Percentiles rank a stretch among this genome's conserved stretches.
phyloP scores from a whole-genome alignment of 2,113 vertebrate genomes.

The Mugil cephalus region DNA sequence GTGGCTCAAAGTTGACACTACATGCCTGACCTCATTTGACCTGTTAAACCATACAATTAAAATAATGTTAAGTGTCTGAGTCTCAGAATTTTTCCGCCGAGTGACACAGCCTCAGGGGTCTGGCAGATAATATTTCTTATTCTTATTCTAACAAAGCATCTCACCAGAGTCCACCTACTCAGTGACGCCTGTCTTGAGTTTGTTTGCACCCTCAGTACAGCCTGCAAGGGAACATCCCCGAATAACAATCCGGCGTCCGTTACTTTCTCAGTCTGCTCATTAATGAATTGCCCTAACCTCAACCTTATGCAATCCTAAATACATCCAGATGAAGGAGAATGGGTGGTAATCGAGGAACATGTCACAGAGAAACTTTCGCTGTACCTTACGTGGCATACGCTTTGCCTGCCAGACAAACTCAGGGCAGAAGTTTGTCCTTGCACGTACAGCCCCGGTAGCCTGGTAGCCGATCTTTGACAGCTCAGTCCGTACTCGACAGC shows the following conservation, averaged over 20 bases:
- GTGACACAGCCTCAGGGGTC: too few relatives aligned
- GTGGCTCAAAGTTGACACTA: conserved; percentile 1
- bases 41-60: too few relatives aligned
- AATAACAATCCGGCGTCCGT: neutral
- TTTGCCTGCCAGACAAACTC: neutral
- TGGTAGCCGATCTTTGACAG: conserved; percentile 60
- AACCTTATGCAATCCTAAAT: neutral
- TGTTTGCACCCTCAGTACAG: neutral
- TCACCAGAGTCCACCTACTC: neutral
- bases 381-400: neutral
- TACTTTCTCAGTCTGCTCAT: neutral
- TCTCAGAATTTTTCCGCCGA: too few relatives aligned
- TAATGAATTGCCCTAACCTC: fast-evolving
- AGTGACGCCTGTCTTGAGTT: fast-evolving
- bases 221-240: conserved; percentile 4
- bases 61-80: too few relatives aligned
- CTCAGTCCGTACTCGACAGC: conserved; percentile 20
- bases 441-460: neutral
- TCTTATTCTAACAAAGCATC: neutral
- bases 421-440: neutral
- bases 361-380: fast-evolving
- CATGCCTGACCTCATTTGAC: neutral
- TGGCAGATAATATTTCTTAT: too few relatives aligned
- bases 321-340: neutral
- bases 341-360: fast-evolving